A percentile compares a stretch with the other conserved stretches of the same genome.
These are phyloP conservation scores for Caranx ignobilis DNA, from an alignment of 2,113 vertebrate genomes.

Conservation along the genomic window DNA sequence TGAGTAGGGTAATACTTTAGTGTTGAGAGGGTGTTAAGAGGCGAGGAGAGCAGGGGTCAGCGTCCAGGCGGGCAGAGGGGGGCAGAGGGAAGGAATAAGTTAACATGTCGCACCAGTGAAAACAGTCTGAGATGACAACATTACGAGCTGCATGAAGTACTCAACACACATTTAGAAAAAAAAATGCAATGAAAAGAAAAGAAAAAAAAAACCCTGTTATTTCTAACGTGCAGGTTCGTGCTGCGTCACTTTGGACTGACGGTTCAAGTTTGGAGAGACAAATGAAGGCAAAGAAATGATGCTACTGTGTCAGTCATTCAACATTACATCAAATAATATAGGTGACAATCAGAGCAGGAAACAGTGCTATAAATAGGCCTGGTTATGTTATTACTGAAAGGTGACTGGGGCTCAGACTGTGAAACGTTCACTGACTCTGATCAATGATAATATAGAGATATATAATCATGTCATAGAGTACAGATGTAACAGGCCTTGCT, in stretches of 20 bases:
- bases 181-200: conserved; percentile 35
- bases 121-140: conserved; percentile 75
- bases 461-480: too few species aligned
- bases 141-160: conserved; percentile 55
- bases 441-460: too few species aligned
- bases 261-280: not conserved
- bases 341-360: not conserved
- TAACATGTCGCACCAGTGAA: conserved; percentile 79
- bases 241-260: conserved; percentile 36
- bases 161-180: conserved; percentile 50
- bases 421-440: not conserved
- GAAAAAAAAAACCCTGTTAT: not conserved
- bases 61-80: conserved; percentile 81
- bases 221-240: conserved; percentile 9
- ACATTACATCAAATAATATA: not conserved
- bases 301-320: not conserved
- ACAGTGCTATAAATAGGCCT: not conserved
- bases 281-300: not conserved
- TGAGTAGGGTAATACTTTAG: conserved; percentile 85
- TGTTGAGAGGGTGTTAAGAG: conserved; percentile 82
- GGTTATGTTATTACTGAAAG: too few species aligned
- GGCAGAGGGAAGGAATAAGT: conserved; percentile 82
- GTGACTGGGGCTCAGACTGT: too few species aligned
- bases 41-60: conserved; percentile 82
- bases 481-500: too few species aligned